A percentile compares a stretch with the other conserved stretches of the same genome.
phyloP scores from a whole-genome alignment of 2,113 vertebrate species.

The Apistogramma diplotaenia region DNA sequence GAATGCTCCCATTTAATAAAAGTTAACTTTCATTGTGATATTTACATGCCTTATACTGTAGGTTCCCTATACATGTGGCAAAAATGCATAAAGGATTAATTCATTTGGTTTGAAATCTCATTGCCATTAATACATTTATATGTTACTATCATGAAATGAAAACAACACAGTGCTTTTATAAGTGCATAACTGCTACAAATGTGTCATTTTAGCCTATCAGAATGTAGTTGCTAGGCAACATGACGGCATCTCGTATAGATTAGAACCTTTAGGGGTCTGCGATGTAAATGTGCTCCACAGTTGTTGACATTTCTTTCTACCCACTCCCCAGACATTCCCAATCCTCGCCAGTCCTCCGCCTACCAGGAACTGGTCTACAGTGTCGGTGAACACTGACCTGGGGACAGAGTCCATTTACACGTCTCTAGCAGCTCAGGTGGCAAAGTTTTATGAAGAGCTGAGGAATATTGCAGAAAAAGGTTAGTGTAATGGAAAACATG shows the following conservation, averaged over 20 bases:
- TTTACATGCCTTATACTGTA: too few relatives aligned
- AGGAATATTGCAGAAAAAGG: conserved; percentile 49
- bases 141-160: not conserved
- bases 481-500: not conserved
- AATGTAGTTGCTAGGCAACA: not conserved
- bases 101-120: not conserved
- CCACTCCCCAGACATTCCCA: conserved; percentile 47
- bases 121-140: not conserved
- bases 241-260: not conserved
- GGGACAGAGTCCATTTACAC: conserved; percentile 58
- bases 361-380: conserved; percentile 63
- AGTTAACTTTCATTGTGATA: too few relatives aligned
- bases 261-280: too few relatives aligned
- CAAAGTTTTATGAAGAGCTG: conserved; percentile 63
- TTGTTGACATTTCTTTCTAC: not conserved
- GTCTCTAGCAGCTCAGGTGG: conserved; percentile 57
- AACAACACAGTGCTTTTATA: not conserved
- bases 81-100: not conserved
- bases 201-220: not conserved
- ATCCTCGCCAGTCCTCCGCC: conserved; percentile 30
- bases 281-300: too few relatives aligned
- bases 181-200: too few relatives aligned
- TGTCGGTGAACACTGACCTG: conserved; percentile 56
- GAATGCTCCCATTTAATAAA: not conserved
- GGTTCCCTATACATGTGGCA: too few relatives aligned